phyloP scores from a whole-genome alignment of 2,888 invertebrate genomes.

The Amphimallon solstitiale region DNA sequence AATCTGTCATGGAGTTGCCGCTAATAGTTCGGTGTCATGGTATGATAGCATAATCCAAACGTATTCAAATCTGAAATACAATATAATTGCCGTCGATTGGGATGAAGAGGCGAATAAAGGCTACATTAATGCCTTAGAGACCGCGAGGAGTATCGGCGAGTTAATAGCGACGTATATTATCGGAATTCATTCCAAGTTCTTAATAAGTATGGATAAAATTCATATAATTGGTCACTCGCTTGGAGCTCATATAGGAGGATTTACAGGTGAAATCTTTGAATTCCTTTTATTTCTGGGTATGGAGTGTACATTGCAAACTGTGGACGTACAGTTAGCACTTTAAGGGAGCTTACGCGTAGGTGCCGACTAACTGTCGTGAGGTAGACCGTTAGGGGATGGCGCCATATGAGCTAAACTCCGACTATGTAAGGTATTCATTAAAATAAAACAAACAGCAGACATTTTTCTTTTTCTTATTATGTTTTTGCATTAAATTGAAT shows the following conservation, averaged over 20 bases:
- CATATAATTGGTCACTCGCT: slow-evolving; percentile 58
- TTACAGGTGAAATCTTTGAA: slow-evolving; percentile 52
- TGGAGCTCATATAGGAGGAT: slow-evolving; percentile 55
- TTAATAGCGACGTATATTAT: not conserved
- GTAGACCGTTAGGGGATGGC: too few species aligned
- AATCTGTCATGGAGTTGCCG: slow-evolving; percentile 13
- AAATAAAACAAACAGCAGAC: too few species aligned
- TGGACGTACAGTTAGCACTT: too few species aligned
- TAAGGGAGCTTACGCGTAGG: too few species aligned
- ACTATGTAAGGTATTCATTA: too few species aligned
- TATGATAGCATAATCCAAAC: slow-evolving; percentile 5
- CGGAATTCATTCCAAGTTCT: not conserved
- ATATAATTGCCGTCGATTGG: slow-evolving; percentile 16
- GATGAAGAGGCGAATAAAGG: not conserved
- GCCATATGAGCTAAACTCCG: too few species aligned
- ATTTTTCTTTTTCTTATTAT: too few species aligned
- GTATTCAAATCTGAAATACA: not conserved
- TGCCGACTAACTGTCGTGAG: too few species aligned
- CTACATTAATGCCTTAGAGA: not conserved
- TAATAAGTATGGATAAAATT: slow-evolving; percentile 40
- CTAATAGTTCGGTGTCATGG: slow-evolving; percentile 4
- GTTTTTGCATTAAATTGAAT: too few species aligned
- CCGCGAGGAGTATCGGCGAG: not conserved
- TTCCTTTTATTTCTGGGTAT: too few species aligned
- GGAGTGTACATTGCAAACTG: too few species aligned